phyloP scores from a whole-genome alignment of 92 coral and sea anemone species.

The Actinostola sp. region DNA sequence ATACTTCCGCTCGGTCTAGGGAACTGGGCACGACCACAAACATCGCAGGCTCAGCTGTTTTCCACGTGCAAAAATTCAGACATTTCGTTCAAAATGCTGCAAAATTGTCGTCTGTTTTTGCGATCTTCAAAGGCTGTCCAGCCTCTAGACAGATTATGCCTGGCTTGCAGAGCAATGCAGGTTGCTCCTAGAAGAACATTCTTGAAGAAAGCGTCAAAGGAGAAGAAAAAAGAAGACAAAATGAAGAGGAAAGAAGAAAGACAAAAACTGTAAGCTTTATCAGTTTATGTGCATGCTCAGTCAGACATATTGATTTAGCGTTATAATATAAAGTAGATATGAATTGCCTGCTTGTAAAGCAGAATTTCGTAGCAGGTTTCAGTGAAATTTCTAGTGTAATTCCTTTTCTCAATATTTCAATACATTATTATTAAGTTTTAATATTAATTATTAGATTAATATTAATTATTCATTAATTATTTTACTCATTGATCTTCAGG shows the following conservation, averaged over 20 bases:
- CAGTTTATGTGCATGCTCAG: too few relatives aligned
- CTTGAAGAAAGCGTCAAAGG: conserved; percentile 9
- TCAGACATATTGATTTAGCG: too few relatives aligned
- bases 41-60: conserved; percentile 33
- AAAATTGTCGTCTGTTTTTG: conserved; percentile 18
- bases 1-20: not conserved
- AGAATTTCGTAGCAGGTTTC: too few relatives aligned
- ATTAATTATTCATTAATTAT: conserved; percentile 49
- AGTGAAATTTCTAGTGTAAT: too few relatives aligned
- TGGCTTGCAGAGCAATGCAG: conserved; percentile 29
- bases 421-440: too few relatives aligned
- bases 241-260: conserved; percentile 58
- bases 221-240: conserved; percentile 8
- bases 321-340: too few relatives aligned
- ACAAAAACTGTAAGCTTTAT: conserved; percentile 61
- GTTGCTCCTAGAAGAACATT: conserved; percentile 28
- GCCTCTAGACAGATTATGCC: conserved; percentile 17
- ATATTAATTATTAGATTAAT: too few relatives aligned
- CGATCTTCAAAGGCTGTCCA: not conserved
- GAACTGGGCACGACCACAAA: conserved; percentile 22
- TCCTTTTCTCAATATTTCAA: too few relatives aligned
- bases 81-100: conserved; percentile 4
- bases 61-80: conserved; percentile 21
- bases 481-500: conserved; percentile 31
- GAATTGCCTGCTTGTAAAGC: too few relatives aligned